Conservation (phyloP, 2,797 vertebrate genomes). For the Myotis vivesi region DNA sequence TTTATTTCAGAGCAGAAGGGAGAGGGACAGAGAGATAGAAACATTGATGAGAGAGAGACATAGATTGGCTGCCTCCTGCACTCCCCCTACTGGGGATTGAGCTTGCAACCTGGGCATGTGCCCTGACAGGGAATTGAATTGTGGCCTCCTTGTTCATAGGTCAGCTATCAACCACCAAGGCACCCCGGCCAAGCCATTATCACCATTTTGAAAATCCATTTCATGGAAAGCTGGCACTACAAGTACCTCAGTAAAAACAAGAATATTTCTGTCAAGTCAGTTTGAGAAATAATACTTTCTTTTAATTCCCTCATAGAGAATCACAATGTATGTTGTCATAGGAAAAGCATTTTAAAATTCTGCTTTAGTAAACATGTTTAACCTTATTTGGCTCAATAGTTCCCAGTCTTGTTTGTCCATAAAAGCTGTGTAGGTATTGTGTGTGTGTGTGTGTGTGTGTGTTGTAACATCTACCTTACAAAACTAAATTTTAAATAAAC, state of each 20-base stretch:
- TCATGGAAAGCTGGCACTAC: background rate
- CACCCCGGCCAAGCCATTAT: background rate
- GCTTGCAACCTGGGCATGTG: no score
- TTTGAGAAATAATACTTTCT: background rate
- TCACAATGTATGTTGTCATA: background rate
- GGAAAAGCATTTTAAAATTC: background rate
- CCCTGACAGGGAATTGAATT: no score
- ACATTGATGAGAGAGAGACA: no score
- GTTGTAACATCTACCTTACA: background rate
- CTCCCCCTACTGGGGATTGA: no score
- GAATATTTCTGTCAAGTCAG: background rate
- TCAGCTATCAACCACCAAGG: no score
- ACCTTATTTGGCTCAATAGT: background rate
- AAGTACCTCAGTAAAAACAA: background rate
- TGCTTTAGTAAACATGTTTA: background rate
- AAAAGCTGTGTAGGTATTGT: background rate
- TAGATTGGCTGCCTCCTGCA: no score
- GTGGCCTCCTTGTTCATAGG: no score
- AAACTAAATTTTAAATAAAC: background rate
- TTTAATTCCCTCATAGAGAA: background rate
- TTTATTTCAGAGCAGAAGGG: no score
- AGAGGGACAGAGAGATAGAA: no score
- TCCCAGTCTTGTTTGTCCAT: background rate
- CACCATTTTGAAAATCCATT: background rate
- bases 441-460: background rate